Percentiles rank a stretch among this genome's conserved stretches.
These are phyloP conservation scores for Sterrhoptilus dennistouni DNA, from an alignment of 2,113 vertebrate genomes.

Conservation along the genomic window DNA sequence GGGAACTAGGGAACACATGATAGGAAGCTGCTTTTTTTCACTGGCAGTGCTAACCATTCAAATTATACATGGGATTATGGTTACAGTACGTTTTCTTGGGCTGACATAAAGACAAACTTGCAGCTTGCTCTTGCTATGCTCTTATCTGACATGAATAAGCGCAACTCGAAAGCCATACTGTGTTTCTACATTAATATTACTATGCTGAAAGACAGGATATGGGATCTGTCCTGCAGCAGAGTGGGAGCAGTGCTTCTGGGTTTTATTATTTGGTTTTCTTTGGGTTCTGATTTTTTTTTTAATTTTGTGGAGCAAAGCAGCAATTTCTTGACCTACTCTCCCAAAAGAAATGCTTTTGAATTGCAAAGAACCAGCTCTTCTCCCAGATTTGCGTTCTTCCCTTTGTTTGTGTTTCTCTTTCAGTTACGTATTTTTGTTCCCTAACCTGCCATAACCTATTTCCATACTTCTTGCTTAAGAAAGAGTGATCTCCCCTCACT, in stretches of 20 bases:
- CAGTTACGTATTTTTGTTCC: background rate
- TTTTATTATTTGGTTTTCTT: background rate
- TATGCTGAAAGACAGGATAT: background rate
- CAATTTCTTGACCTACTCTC: background rate
- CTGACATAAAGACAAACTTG: background rate
- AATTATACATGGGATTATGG: background rate
- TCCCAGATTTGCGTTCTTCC: background rate
- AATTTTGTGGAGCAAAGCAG: background rate
- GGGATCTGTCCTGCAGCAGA: background rate
- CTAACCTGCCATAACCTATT: background rate
- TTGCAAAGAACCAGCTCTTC: background rate
- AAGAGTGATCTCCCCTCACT: accelerated
- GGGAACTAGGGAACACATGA: background rate
- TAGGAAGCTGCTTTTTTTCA: background rate
- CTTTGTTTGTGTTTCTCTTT: background rate
- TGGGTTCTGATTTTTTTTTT: background rate
- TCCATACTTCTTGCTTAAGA: background rate
- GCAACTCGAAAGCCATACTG: background rate
- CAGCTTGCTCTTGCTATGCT: background rate
- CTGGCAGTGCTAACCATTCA: background rate
- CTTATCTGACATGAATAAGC: background rate
- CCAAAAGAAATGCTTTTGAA: background rate
- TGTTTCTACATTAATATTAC: background rate
- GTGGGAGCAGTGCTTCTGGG: background rate
- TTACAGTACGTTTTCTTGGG: background rate